Conservation (phyloP, 2,797 vertebrate genomes). For the Tragopan temminckii region DNA sequence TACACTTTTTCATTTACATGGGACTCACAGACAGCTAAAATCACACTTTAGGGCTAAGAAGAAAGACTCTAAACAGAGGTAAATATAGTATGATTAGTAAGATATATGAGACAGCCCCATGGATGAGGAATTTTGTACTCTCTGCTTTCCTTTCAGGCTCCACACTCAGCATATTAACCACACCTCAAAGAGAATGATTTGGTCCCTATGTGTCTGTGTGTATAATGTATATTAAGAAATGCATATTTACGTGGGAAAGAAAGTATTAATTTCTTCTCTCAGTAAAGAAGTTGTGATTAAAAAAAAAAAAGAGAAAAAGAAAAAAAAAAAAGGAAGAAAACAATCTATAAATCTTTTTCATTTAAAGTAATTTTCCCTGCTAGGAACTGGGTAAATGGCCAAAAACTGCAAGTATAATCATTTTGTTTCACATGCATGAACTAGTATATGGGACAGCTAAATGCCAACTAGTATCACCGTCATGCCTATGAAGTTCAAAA, state of each 20-base stretch:
- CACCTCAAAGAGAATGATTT: neutral
- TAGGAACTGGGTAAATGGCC: neutral
- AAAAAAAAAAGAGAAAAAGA: too few relatives aligned
- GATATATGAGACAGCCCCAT: neutral
- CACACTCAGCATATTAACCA: neutral
- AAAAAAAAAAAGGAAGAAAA: neutral
- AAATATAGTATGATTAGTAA: neutral
- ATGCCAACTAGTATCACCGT: constrained; percentile 35
- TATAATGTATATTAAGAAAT: neutral
- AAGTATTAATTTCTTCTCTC: neutral
- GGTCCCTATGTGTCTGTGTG: neutral
- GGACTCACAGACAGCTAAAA: neutral
- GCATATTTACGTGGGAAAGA: fast-evolving
- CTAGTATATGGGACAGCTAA: constrained; percentile 53
- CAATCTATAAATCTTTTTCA: neutral
- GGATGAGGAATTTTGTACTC: neutral
- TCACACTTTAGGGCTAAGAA: neutral
- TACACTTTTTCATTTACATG: fast-evolving
- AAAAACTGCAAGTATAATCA: neutral
- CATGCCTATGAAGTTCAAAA: constrained; percentile 16
- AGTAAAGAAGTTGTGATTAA: neutral
- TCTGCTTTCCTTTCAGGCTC: neutral
- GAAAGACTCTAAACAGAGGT: neutral
- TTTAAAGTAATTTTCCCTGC: constrained; percentile 10
- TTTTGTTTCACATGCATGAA: constrained; percentile 60